phyloP scores from a whole-genome alignment of 2,888 invertebrate species.

The Syrista parreyssii region DNA sequence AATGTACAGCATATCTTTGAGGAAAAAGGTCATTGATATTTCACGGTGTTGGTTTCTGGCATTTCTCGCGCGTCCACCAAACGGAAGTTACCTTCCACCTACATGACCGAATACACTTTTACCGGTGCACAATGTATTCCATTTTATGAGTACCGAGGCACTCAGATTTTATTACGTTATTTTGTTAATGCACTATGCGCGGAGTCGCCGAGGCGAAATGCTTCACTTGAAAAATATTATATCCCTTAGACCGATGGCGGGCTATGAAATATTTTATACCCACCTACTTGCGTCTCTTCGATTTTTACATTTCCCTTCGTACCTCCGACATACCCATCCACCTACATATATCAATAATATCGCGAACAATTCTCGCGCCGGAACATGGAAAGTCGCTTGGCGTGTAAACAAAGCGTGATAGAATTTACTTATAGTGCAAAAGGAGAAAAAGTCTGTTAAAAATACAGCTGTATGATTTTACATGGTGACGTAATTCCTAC shows the following conservation, averaged over 20 bases:
- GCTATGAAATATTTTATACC: slow-evolving; percentile 53
- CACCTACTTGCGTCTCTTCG: slow-evolving; percentile 20
- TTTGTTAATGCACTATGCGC: slow-evolving; percentile 58
- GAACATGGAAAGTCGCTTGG: too few species aligned
- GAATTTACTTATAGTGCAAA: too few species aligned
- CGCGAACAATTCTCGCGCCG: too few species aligned
- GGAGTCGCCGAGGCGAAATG: slow-evolving; percentile 35
- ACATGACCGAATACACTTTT: slow-evolving; percentile 50
- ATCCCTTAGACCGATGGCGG: slow-evolving; percentile 37
- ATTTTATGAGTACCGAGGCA: slow-evolving; percentile 54
- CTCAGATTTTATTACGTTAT: slow-evolving; percentile 63
- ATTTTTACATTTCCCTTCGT: slow-evolving; percentile 7
- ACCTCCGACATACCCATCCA: not conserved
- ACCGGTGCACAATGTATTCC: slow-evolving; percentile 51
- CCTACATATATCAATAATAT: too few species aligned
- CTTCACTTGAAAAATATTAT: slow-evolving; percentile 40
- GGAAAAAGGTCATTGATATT: slow-evolving; percentile 24
- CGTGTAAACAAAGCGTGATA: too few species aligned
- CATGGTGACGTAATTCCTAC: too few species aligned
- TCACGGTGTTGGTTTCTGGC: slow-evolving; percentile 53
- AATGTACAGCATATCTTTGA: too few species aligned
- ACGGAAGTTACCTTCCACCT: slow-evolving; percentile 37
- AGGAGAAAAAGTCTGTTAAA: too few species aligned
- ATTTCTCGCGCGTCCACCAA: slow-evolving; percentile 47
- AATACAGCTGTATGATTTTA: too few species aligned